phyloP scores from a whole-genome alignment of 1,140 invertebrate species.

The Anastatus disparis region DNA sequence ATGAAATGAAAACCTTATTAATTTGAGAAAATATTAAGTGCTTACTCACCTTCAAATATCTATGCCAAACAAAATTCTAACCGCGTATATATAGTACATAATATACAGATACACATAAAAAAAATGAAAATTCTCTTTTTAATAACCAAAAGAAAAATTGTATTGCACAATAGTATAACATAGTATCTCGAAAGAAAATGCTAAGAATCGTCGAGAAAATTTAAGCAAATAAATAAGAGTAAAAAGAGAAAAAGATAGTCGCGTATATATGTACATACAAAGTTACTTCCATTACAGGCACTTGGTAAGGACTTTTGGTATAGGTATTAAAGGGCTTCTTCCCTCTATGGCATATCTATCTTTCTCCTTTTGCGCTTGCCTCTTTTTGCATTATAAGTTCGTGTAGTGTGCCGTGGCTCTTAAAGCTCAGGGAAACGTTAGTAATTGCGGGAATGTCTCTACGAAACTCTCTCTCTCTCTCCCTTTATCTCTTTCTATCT shows the following conservation, averaged over 20 bases:
- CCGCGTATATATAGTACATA: no score
- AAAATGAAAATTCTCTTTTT: no score
- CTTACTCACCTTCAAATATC: not conserved
- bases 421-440: conserved; percentile 6
- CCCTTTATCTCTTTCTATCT: no score
- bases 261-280: no score
- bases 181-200: no score
- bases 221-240: no score
- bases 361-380: not conserved
- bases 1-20: conserved; percentile 22
- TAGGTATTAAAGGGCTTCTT: conserved; percentile 4
- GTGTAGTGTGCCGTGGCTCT: no score
- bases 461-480: conserved; percentile 2
- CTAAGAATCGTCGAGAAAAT: no score
- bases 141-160: no score
- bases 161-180: no score
- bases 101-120: no score
- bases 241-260: not conserved
- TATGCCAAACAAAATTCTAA: not conserved
- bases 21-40: conserved; percentile 13
- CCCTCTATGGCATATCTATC: not conserved
- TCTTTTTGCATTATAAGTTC: not conserved
- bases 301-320: not conserved
- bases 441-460: conserved; percentile 26
- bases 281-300: not conserved